A percentile compares a stretch with the other conserved stretches of the same genome.
phyloP scores from a whole-genome alignment of 1,140 invertebrate species.

The Portunus trituberculatus region DNA sequence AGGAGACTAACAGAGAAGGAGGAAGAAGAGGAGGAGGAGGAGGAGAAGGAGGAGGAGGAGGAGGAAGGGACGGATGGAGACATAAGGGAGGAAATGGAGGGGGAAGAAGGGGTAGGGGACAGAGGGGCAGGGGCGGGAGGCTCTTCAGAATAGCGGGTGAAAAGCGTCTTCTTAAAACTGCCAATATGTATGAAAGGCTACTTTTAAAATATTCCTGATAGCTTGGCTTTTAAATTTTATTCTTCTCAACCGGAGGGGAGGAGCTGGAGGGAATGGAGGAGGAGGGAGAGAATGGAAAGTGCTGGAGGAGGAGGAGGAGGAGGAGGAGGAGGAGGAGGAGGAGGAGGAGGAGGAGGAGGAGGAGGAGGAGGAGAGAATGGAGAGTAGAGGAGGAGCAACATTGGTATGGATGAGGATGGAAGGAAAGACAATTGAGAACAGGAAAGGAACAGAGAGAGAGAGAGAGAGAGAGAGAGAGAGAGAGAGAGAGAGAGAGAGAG shows the following conservation, averaged over 20 bases:
- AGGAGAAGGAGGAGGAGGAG: neutral
- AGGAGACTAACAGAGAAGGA: neutral
- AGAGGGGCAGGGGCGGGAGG: neutral
- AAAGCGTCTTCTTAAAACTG: constrained; percentile 35
- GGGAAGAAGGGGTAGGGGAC: neutral
- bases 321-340: neutral
- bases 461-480: constrained; percentile 20
- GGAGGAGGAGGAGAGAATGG: neutral
- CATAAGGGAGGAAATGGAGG: constrained; percentile 13
- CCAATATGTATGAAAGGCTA: constrained; percentile 74
- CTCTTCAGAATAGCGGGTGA: constrained; percentile 25
- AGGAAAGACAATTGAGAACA: neutral
- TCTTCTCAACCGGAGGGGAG: constrained; percentile 4
- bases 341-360: neutral
- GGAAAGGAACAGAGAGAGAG: neutral
- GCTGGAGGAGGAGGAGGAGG: neutral
- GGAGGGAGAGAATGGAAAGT: constrained; percentile 4
- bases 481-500: neutral
- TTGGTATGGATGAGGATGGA: neutral
- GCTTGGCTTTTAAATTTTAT: constrained; percentile 65
- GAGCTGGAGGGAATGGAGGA: neutral
- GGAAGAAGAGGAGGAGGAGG: neutral
- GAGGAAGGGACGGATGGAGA: neutral
- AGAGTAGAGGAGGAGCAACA: neutral
- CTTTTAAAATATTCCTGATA: constrained; percentile 70